These are phyloP conservation scores for Aporrectodea caliginosa DNA, from an alignment of 1,140 invertebrate genomes.

Conservation along the genomic window DNA sequence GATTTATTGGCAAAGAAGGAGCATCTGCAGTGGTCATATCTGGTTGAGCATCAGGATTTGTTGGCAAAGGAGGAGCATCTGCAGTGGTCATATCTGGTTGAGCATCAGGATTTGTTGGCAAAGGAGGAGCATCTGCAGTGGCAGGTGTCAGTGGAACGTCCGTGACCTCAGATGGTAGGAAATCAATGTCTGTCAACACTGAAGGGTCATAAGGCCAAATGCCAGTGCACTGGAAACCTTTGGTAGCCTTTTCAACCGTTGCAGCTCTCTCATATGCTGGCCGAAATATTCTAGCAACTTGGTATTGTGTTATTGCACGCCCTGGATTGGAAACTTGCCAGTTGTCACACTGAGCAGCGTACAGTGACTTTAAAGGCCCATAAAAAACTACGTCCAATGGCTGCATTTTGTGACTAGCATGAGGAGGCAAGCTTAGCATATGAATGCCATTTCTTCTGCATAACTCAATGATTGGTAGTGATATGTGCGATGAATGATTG, in stretches of 20 bases:
- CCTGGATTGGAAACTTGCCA: constrained; percentile 55
- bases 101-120: no score
- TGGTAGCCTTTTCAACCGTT: constrained; percentile 53
- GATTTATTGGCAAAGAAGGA: no score
- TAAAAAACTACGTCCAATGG: constrained; percentile 37
- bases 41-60: no score
- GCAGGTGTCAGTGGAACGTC: no score
- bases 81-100: no score
- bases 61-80: no score
- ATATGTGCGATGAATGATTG: constrained; percentile 37
- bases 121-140: no score
- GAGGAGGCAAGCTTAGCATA: constrained; percentile 39
- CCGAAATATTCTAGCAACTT: constrained; percentile 53
- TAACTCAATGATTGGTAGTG: constrained; percentile 25
- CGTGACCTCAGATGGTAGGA: constrained; percentile 27
- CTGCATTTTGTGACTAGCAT: constrained; percentile 40
- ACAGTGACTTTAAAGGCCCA: constrained; percentile 38
- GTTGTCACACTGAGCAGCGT: constrained; percentile 52
- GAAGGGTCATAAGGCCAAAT: constrained; percentile 39
- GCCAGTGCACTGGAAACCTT: constrained; percentile 53
- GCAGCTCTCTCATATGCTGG: constrained; percentile 49
- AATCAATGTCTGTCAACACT: constrained; percentile 32
- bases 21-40: no score
- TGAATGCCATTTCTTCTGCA: constrained; percentile 35
- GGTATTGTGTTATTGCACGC: constrained; percentile 58